Conservation (phyloP, 2,797 vertebrate genomes). For the Sebastes miniatus region DNA sequence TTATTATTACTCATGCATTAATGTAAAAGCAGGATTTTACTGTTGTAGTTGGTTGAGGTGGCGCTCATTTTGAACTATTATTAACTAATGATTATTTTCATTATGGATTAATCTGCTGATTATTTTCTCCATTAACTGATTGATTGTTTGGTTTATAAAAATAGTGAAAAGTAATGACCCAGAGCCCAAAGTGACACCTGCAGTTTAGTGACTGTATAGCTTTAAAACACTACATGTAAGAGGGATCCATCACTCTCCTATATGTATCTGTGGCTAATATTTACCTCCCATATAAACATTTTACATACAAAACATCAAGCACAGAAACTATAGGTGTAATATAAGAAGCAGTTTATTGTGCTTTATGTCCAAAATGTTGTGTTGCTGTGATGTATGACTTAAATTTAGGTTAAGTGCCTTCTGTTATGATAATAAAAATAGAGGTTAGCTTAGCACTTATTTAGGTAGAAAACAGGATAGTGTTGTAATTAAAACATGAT, state of each 20-base stretch:
- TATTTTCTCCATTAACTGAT: neutral
- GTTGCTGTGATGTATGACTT: neutral
- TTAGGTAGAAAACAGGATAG: neutral
- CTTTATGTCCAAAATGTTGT: neutral
- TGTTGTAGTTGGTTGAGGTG: neutral
- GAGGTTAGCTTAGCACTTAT: neutral
- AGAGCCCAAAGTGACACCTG: neutral
- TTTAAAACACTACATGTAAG: neutral
- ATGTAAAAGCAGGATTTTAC: neutral
- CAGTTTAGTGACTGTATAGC: neutral
- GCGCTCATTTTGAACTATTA: neutral
- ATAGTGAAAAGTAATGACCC: neutral
- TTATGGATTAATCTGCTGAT: neutral
- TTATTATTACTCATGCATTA: neutral
- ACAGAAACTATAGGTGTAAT: neutral
- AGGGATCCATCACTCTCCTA: neutral
- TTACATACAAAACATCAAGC: neutral
- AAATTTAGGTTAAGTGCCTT: neutral
- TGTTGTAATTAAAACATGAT: neutral
- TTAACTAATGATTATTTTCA: neutral
- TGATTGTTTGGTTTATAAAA: neutral
- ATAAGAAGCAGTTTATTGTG: neutral
- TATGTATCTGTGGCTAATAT: neutral
- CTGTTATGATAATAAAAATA: neutral
- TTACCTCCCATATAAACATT: neutral